Percentiles rank a stretch among this genome's conserved stretches.
Evolutionary conservation across 2,797 vertebrate genomes (phyloP).

Genomic region (Platyrinchus mystaceus): DNA sequence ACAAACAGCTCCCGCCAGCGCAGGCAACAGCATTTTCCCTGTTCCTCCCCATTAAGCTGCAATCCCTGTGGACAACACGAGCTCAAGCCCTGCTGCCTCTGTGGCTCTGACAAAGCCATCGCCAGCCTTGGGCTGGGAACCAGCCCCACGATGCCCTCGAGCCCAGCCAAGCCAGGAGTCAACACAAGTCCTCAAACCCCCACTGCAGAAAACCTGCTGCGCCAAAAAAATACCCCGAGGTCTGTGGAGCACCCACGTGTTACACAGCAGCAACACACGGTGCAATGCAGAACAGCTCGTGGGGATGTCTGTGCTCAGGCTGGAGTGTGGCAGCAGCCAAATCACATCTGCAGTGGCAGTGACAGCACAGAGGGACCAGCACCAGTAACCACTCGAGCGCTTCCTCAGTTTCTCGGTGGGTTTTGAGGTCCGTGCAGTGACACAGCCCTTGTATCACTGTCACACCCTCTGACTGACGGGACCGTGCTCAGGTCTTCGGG

Average conservation of each 20-base stretch:
- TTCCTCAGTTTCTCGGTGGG: background rate
- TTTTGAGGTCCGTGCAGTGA: background rate
- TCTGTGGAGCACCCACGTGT: rapidly evolving
- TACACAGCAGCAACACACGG: rapidly evolving
- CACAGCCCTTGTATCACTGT: background rate
- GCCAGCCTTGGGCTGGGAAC: background rate
- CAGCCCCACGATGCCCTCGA: rapidly evolving
- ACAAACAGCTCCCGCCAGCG: background rate
- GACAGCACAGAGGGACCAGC: rapidly evolving
- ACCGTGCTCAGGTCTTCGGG: rapidly evolving
- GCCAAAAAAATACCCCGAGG: rapidly evolving
- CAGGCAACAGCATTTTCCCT: background rate
- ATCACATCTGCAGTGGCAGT: background rate
- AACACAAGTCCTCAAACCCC: background rate
- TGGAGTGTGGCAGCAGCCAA: background rate
- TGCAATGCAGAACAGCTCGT: rapidly evolving
- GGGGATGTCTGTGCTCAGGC: background rate
- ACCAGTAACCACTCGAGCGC: background rate
- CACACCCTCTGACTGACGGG: background rate
- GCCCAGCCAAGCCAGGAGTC: background rate
- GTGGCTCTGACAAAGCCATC: background rate
- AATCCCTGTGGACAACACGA: rapidly evolving
- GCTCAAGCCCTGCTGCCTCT: background rate
- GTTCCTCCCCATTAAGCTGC: background rate
- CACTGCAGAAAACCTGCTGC: background rate